Percentiles rank a stretch among this genome's conserved stretches.
Conservation (phyloP, 2,113 vertebrate species). For the Arizona elegans region DNA sequence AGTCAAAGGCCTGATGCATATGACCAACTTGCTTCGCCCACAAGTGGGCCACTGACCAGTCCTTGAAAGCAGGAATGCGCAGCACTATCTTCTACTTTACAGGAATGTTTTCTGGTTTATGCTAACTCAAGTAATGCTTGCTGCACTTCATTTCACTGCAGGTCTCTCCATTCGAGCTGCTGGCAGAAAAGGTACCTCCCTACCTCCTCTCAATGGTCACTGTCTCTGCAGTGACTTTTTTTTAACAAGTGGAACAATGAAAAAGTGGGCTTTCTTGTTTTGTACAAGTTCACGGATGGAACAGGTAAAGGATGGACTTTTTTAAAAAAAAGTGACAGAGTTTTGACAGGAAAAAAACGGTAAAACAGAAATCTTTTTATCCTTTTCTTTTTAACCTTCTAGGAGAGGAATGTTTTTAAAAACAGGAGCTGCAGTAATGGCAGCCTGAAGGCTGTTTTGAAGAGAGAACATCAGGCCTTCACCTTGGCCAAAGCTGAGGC, state of each 20-base stretch:
- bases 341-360: background rate
- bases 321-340: background rate
- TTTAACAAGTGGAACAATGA: background rate
- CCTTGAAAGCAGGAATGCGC: background rate
- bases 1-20: background rate
- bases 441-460: background rate
- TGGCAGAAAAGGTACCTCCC: background rate
- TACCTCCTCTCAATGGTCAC: background rate
- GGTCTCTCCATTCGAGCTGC: background rate
- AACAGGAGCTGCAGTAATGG: background rate
- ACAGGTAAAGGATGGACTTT: background rate
- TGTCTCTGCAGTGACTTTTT: background rate
- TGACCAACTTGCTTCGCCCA: background rate
- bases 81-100: background rate
- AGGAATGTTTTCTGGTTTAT: background rate
- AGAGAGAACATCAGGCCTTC: background rate
- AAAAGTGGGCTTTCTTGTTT: background rate
- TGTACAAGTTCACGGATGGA: background rate
- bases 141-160: background rate
- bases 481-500: background rate
- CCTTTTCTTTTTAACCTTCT: background rate
- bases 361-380: background rate
- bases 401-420: background rate
- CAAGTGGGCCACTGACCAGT: background rate
- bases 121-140: background rate